A percentile compares a stretch with the other conserved stretches of the same genome.
phyloP scores from a whole-genome alignment of 1,140 invertebrate genomes.

The Bombus waltoni region DNA sequence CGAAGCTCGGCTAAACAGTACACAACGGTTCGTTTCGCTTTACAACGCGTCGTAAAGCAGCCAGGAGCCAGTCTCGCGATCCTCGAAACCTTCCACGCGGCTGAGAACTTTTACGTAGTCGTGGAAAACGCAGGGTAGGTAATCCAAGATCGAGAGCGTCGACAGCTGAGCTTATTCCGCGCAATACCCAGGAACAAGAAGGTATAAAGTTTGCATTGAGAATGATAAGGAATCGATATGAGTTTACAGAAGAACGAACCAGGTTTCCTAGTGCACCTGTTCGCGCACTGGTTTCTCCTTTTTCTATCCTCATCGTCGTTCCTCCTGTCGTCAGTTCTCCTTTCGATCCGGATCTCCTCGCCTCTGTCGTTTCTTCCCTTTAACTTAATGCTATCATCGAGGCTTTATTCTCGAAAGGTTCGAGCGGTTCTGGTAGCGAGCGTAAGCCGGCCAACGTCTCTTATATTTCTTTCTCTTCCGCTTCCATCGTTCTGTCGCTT shows the following conservation, averaged over 20 bases:
- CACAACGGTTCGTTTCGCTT: slow-evolving; percentile 7
- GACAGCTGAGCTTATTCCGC: slow-evolving; percentile 17
- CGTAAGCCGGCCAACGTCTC: slow-evolving; percentile 54
- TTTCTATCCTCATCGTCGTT: not conserved
- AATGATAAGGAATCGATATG: slow-evolving; percentile 55
- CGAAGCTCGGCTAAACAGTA: not conserved
- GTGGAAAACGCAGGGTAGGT: not conserved
- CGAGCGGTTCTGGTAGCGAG: slow-evolving; percentile 22
- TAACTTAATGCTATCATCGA: slow-evolving; percentile 49
- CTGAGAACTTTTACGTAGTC: not conserved
- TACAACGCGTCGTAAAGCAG: slow-evolving; percentile 16
- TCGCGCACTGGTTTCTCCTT: not conserved
- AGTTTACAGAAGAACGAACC: slow-evolving; percentile 4
- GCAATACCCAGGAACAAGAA: slow-evolving; percentile 30
- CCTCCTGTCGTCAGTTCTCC: not conserved
- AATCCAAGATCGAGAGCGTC: slow-evolving; percentile 13
- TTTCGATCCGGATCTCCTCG: not conserved
- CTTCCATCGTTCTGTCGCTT: not conserved
- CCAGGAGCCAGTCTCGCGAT: not conserved
- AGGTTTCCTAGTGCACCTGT: not conserved
- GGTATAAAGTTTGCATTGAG: slow-evolving; percentile 45
- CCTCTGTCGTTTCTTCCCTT: slow-evolving; percentile 4
- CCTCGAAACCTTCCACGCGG: not conserved
- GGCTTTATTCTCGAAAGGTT: slow-evolving; percentile 56
- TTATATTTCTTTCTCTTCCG: slow-evolving; percentile 10